phyloP scores from a whole-genome alignment of 2,797 vertebrate species.

The Synanceia verrucosa region DNA sequence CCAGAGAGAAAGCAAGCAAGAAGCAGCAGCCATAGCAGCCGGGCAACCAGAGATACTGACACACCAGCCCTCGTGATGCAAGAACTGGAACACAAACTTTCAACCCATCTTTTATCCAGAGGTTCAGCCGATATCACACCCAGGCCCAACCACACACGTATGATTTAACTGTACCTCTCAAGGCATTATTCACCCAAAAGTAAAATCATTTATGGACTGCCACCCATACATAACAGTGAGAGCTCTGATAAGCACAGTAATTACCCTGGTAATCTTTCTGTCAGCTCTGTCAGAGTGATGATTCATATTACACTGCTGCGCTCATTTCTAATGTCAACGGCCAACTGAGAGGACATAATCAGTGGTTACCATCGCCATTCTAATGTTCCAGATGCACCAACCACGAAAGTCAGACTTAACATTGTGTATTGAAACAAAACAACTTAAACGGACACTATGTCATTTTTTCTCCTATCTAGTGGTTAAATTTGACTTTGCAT shows the following conservation, averaged over 20 bases:
- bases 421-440: too few relatives aligned
- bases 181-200: slow-evolving; percentile 4
- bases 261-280: slow-evolving; percentile 16
- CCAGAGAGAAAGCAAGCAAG: slow-evolving; percentile 25
- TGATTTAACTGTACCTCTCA: neutral
- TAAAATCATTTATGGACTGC: neutral
- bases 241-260: slow-evolving; percentile 25
- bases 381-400: too few relatives aligned
- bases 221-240: slow-evolving; percentile 23
- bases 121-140: slow-evolving; percentile 1
- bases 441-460: too few relatives aligned
- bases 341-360: neutral
- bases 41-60: neutral
- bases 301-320: neutral
- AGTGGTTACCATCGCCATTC: neutral
- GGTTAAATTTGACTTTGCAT: too few relatives aligned
- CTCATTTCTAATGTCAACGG: neutral
- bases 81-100: slow-evolving; percentile 16
- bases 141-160: neutral
- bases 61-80: neutral
- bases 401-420: too few relatives aligned
- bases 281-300: neutral
- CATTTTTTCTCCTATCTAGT: too few relatives aligned
- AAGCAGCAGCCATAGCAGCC: neutral
- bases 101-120: slow-evolving; percentile 2